Conservation (phyloP, 64 coral and sea anemone species). For the Montipora sp. region DNA sequence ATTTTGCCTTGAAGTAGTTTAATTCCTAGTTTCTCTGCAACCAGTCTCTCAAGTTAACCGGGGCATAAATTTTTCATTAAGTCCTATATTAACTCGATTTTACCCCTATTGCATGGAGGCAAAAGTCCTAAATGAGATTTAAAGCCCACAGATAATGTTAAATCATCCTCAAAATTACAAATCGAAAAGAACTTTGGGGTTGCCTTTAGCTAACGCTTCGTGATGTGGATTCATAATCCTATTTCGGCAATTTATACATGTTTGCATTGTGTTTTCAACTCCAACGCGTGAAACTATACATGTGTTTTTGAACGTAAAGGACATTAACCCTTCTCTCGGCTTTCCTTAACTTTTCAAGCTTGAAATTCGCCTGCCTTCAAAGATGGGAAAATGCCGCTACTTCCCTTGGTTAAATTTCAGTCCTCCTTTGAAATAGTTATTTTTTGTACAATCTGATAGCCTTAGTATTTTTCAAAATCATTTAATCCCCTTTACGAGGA, state of each 20-base stretch:
- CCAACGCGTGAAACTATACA: no score
- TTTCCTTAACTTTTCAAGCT: no score
- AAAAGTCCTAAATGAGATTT: slow-evolving; percentile 2
- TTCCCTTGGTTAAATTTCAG: no score
- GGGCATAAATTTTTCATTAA: slow-evolving; percentile 55
- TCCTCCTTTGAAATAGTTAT: no score
- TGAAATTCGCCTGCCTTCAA: no score
- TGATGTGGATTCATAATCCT: neutral
- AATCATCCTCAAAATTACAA: slow-evolving; percentile 33
- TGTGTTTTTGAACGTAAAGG: no score
- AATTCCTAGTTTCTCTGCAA: neutral
- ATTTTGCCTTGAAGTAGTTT: neutral
- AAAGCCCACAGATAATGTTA: slow-evolving; percentile 27
- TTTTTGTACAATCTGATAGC: no score
- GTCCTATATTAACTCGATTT: slow-evolving; percentile 31
- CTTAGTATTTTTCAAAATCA: no score
- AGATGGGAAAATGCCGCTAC: no score
- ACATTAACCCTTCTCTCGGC: no score
- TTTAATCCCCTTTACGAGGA: no score
- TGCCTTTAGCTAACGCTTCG: neutral
- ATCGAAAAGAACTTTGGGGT: neutral
- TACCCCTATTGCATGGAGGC: slow-evolving; percentile 34
- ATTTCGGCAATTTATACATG: neutral
- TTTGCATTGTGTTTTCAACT: no score
- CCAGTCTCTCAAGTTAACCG: slow-evolving; percentile 1